phyloP scores from a whole-genome alignment of 2,113 vertebrate species.

The Murina feae region DNA sequence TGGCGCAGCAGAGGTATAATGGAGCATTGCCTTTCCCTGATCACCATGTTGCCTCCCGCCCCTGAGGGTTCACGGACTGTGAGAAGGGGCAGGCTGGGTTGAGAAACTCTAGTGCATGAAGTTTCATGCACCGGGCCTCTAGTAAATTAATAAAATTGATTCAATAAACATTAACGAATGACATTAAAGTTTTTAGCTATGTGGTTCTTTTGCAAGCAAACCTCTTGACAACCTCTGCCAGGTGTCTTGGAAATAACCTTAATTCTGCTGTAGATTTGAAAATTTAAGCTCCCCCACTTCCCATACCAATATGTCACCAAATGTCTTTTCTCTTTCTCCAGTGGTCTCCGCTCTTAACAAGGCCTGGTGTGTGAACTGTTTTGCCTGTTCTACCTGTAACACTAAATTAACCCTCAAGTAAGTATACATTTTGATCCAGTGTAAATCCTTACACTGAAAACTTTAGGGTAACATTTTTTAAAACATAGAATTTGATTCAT shows the following conservation, averaged over 20 bases:
- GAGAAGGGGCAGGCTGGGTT: no score
- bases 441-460: background rate
- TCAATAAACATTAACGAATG: background rate
- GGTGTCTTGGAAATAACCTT: background rate
- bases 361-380: slow-evolving; percentile 98
- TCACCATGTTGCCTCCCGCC: no score
- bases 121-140: no score
- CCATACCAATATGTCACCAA: background rate
- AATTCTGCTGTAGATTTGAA: background rate
- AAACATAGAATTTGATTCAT: slow-evolving; percentile 12
- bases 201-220: background rate
- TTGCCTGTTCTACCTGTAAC: slow-evolving; percentile 97
- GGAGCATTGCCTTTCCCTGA: no score
- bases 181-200: background rate
- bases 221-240: background rate
- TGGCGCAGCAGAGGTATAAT: no score
- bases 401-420: slow-evolving; percentile 98
- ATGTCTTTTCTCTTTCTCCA: slow-evolving; percentile 65
- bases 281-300: background rate
- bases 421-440: slow-evolving; percentile 69
- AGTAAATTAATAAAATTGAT: background rate
- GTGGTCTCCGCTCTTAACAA: slow-evolving; percentile 99
- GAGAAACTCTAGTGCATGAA: no score
- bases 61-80: no score
- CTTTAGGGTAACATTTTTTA: background rate